Evolutionary conservation across 2,113 vertebrate species (phyloP), one percentile per base, ranked within the genome.

Genomic region (Dicaeum eximium): DNA sequence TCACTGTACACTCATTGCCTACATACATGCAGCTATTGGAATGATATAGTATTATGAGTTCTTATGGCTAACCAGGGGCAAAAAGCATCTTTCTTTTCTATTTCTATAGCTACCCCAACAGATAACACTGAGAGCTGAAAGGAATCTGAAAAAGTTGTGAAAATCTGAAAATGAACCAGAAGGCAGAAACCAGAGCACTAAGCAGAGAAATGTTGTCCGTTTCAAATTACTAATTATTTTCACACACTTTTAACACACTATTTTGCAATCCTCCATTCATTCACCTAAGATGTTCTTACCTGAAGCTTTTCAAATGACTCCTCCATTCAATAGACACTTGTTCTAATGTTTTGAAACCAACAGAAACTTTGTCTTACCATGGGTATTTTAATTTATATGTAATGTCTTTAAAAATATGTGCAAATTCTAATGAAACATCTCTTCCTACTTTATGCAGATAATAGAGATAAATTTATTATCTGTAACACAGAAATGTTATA

Each of bases 1-100:
- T 65, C 42, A 45, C 62, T 65, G 62, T n/a, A 92, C 80, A 69
- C 75, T 95, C 90, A 71, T 45, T 96, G 87, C 92, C 91, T 94
- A 48, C 92, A 74, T 85, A 93, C 86, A 88, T 4, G 2, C 86
- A 93, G 92, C 95, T 95, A 88, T 65, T 80, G 91, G 58, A 92
- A 96, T 96, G 96, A 97, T 93, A 91, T 35, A 97, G 81, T 89
- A 71, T 91, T 96, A 96, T 95, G 95, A 97, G 88, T 79, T 97
- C 92, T 95, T 94, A 95, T 61, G 91, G 92, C 88, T 97, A 95
- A 97, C 96, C 95, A 96, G 95, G 47, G 95, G 96, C 94, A 96
- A 97, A 97, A 96, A 94, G 3, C 64, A 86, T 95, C 91, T 81
- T 88, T 95, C 83, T 92, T 72, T 56, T 89, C 71, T 74, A 71